A percentile compares a stretch with the other conserved stretches of the same genome.
These are phyloP conservation scores for Tauraco hartlaubi DNA, from an alignment of 2,797 vertebrate species.

Conservation along the genomic window DNA sequence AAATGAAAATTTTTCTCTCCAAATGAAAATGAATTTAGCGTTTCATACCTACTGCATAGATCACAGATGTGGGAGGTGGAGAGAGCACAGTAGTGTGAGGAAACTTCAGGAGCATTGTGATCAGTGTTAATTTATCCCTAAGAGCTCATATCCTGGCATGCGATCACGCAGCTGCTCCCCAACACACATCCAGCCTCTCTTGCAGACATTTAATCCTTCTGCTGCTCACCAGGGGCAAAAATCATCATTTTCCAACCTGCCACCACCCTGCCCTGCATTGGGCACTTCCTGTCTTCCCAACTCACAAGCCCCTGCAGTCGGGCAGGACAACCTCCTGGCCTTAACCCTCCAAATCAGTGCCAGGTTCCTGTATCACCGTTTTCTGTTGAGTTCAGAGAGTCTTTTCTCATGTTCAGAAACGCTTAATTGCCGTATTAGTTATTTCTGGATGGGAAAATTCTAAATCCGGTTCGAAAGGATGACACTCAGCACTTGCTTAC, in stretches of 20 bases:
- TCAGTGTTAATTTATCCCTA: constrained; percentile 21
- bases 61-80: neutral
- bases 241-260: neutral
- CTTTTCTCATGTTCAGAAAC: neutral
- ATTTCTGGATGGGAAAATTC: neutral
- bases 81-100: neutral
- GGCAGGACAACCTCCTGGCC: neutral
- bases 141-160: neutral
- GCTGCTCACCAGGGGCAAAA: neutral
- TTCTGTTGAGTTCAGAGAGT: neutral
- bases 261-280: neutral
- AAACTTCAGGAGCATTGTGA: neutral
- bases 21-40: neutral
- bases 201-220: neutral
- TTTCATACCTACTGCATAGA: neutral
- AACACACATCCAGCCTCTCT: neutral
- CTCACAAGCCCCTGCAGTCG: neutral
- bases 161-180: neutral
- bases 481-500: neutral
- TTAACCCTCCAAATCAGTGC: neutral
- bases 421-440: neutral
- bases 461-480: neutral
- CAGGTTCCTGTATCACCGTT: neutral
- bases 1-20: neutral
- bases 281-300: neutral